Evolutionary conservation across 1,140 invertebrate genomes (phyloP).

Genomic region (Drosophila fuyamai): DNA sequence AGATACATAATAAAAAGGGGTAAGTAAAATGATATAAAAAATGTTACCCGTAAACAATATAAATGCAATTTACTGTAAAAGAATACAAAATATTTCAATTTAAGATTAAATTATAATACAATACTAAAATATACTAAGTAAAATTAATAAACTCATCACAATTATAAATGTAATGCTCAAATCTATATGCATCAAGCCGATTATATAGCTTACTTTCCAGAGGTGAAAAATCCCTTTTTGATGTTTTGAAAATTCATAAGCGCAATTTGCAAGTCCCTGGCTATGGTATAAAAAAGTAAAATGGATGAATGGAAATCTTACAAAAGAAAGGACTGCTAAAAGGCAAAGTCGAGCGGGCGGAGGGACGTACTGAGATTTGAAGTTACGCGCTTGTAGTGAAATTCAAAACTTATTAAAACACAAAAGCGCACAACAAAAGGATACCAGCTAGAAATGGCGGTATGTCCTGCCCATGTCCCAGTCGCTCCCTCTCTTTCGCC

Average conservation of each 20-base stretch:
- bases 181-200: too few relatives aligned
- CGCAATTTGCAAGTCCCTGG: conserved; percentile 15
- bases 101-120: too few relatives aligned
- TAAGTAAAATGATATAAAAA: too few relatives aligned
- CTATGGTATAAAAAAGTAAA: conserved; percentile 19
- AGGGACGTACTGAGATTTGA: conserved; percentile 42
- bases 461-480: conserved; percentile 50
- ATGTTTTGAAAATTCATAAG: conserved; percentile 22
- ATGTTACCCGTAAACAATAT: too few relatives aligned
- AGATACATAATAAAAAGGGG: too few relatives aligned
- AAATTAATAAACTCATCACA: too few relatives aligned
- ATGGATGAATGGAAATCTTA: conserved; percentile 24
- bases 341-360: conserved; percentile 12
- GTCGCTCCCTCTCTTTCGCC: background rate
- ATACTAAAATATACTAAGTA: too few relatives aligned
- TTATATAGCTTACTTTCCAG: conserved; percentile 2
- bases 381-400: conserved; percentile 65
- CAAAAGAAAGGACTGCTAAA: conserved; percentile 38
- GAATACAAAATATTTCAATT: too few relatives aligned
- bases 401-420: conserved; percentile 77
- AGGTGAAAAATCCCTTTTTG: conserved; percentile 4
- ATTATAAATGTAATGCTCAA: too few relatives aligned
- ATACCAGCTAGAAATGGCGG: conserved; percentile 50
- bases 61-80: too few relatives aligned
- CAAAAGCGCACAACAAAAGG: conserved; percentile 62